Evolutionary conservation across 2,888 invertebrate species (phyloP), one percentile per base, ranked within the genome.

Genomic region (Spodoptera picta): DNA sequence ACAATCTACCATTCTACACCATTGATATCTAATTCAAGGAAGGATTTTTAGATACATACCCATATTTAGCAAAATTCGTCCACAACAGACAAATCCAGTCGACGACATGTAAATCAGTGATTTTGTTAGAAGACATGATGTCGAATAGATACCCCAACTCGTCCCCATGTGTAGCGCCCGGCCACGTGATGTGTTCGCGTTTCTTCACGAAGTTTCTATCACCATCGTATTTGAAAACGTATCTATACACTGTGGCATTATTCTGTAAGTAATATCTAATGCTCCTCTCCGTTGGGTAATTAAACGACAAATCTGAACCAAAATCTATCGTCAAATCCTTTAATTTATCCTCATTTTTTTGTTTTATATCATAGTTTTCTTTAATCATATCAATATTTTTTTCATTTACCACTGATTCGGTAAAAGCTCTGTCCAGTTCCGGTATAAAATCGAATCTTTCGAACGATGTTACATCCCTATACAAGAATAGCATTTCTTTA

Each of bases 1-100:
- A 19, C 19, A 19, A 19, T 19, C 19, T 19, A 19, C 19, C 19
- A 19, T 19, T 19, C 19, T 19, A 19, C 19, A 19, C 19, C 19
- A 19, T 19, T 1, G 19, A 19, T 19, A 19, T 1, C 19, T 19
- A 19, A 19, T 19, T 19, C 19, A 19, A 19, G 19, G 19, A 27
- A 5, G 27, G 5, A 27, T 27, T 27, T 27, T 3, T 9, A 36
- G 9, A 36, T 45, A 55, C 60, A n/a, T 51, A 72, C 72, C 68
- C 58, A 4, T 64, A 67, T 60, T 73, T 72, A 3, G 68, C 73
- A 10, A 73, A 73, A n/a, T 73, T 67, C 0, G 68, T 64, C 72
- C 73, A 73, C 45, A 67, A 9, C 6, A 41, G 6, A 4, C 48
- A 56, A 0, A 73, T 50, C 1, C 50, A 49, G 19, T 67, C 64